phyloP scores from a whole-genome alignment of 2,797 vertebrate species.

The Gymnoscopelus braueri region DNA sequence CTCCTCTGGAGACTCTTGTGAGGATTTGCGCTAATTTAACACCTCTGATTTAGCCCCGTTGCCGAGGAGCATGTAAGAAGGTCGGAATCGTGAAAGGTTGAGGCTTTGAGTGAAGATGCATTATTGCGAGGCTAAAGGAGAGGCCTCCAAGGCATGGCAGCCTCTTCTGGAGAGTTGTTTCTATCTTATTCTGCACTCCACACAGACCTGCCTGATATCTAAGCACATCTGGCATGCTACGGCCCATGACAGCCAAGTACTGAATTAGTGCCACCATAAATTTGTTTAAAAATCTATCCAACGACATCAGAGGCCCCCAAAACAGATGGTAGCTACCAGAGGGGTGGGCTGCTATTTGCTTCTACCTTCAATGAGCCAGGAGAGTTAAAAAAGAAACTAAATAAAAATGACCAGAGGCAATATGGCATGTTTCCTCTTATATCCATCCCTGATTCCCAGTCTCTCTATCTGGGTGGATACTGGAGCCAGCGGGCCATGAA shows the following conservation, averaged over 20 bases:
- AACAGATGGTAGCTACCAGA: slow-evolving; percentile 66
- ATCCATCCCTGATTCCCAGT: slow-evolving; percentile 32
- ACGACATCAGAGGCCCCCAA: slow-evolving; percentile 46
- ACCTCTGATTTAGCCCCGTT: slow-evolving; percentile 64
- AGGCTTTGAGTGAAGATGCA: not conserved
- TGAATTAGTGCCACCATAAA: slow-evolving; percentile 65
- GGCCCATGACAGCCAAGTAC: slow-evolving; percentile 55
- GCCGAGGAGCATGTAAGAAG: slow-evolving; percentile 12
- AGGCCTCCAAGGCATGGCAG: too few relatives aligned
- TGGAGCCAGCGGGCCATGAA: slow-evolving; percentile 49
- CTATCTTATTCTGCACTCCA: slow-evolving; percentile 41
- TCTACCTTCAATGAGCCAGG: slow-evolving; percentile 41
- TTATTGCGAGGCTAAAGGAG: slow-evolving; percentile 9
- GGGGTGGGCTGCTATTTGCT: slow-evolving; percentile 42
- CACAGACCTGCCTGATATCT: slow-evolving; percentile 33
- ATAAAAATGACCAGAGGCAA: slow-evolving; percentile 27
- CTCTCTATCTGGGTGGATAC: slow-evolving; percentile 70
- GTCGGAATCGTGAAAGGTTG: slow-evolving; percentile 4
- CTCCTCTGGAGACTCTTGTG: slow-evolving; percentile 29
- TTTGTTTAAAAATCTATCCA: slow-evolving; percentile 64
- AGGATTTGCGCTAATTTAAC: slow-evolving; percentile 50
- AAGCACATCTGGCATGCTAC: slow-evolving; percentile 61
- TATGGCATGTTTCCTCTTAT: slow-evolving; percentile 48
- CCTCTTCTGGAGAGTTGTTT: slow-evolving; percentile 32
- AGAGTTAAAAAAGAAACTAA: slow-evolving; percentile 7